These are phyloP conservation scores for Hystrix cristata DNA, from an alignment of 2,113 vertebrate genomes.

Conservation along the genomic window DNA sequence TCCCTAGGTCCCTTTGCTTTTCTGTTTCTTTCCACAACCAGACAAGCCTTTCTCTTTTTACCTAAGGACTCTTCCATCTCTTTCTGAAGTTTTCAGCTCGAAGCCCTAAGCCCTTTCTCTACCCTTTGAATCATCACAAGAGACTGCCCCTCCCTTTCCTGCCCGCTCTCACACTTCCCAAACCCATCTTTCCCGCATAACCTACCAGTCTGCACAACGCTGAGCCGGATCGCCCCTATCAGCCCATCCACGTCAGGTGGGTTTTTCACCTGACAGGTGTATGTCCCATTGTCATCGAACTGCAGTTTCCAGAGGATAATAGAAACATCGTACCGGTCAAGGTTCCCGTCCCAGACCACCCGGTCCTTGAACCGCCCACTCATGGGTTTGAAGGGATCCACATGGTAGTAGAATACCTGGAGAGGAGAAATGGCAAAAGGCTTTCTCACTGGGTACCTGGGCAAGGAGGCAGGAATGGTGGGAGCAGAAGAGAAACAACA, in stretches of 20 bases:
- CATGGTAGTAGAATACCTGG: slow-evolving; percentile 93
- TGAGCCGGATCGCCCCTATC: slow-evolving; percentile 91
- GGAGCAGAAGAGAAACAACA: background rate
- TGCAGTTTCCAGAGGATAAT: slow-evolving; percentile 92
- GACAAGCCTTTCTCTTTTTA: slow-evolving; percentile 67
- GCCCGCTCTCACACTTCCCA: background rate
- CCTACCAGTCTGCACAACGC: slow-evolving; percentile 90
- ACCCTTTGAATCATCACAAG: background rate
- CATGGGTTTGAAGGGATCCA: slow-evolving; percentile 85
- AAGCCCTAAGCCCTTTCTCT: accelerated
- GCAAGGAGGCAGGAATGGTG: background rate
- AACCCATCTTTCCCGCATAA: accelerated
- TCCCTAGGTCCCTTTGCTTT: background rate
- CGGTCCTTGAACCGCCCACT: slow-evolving; percentile 91
- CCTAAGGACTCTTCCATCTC: background rate
- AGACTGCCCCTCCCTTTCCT: background rate
- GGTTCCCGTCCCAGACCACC: slow-evolving; percentile 93
- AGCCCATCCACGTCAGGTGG: slow-evolving; percentile 93
- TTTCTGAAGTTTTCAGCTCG: background rate
- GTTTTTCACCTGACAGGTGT: slow-evolving; percentile 96
- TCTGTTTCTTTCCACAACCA: slow-evolving; percentile 12
- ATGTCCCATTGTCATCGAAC: slow-evolving; percentile 95
- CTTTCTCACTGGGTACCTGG: background rate
- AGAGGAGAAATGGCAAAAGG: background rate
- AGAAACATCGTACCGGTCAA: slow-evolving; percentile 90